Evolutionary conservation across 2,888 invertebrate species (phyloP).

Genomic region (Masnerella sp.): DNA sequence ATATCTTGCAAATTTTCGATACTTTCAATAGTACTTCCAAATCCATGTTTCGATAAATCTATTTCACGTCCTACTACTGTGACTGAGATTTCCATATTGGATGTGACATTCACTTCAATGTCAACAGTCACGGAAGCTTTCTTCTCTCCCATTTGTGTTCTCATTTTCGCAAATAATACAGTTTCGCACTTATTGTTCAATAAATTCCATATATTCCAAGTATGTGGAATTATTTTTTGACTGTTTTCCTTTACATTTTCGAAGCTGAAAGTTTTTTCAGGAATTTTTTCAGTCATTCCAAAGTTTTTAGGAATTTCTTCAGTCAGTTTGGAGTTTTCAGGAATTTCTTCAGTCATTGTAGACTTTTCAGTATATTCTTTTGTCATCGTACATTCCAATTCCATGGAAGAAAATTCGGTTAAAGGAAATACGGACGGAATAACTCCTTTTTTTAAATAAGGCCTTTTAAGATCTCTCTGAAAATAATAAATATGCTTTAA

Average conservation of each 20-base stretch:
- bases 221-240: slow-evolving; percentile 2
- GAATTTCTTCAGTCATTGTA: not conserved
- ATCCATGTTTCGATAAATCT: slow-evolving; percentile 24
- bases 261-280: slow-evolving; percentile 13
- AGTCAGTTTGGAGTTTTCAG: not conserved
- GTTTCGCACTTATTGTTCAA: slow-evolving; percentile 14
- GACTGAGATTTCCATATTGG: slow-evolving; percentile 13
- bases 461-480: slow-evolving; percentile 32
- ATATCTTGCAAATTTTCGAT: slow-evolving; percentile 2
- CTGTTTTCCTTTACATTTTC: slow-evolving; percentile 5
- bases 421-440: slow-evolving; percentile 25
- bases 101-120: slow-evolving; percentile 21
- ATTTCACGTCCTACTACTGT: slow-evolving; percentile 20
- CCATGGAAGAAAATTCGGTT: slow-evolving; percentile 17
- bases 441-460: slow-evolving; percentile 27
- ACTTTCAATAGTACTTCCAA: not conserved
- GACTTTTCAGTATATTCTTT: slow-evolving; percentile 2
- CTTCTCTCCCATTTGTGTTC: not conserved
- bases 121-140: slow-evolving; percentile 7
- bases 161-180: slow-evolving; percentile 29
- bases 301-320: too few relatives aligned
- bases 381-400: slow-evolving; percentile 3
- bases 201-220: slow-evolving; percentile 17
- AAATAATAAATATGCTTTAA: slow-evolving; percentile 16
- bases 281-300: not conserved